Percentiles rank a stretch among this genome's conserved stretches.
Conservation (phyloP, 2,888 invertebrate species). For the Rotaria socialis region DNA sequence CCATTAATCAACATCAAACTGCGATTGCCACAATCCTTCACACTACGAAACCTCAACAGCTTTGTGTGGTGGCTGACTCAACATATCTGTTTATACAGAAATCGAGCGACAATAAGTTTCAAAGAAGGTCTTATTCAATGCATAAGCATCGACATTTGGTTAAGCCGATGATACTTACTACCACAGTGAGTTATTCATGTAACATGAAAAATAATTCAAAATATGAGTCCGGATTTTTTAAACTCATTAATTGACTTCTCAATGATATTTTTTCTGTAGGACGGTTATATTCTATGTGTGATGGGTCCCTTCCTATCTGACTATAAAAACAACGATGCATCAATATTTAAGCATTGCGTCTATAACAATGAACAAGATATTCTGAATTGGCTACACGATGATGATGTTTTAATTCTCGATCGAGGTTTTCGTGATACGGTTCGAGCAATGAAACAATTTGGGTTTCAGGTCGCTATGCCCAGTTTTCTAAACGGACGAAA, state of each 20-base stretch:
- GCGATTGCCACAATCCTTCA: background rate
- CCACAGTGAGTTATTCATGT: background rate
- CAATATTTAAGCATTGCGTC: background rate
- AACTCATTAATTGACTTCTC: no score
- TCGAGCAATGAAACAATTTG: background rate
- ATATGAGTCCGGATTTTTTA: no score
- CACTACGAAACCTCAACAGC: background rate
- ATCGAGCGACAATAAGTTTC: background rate
- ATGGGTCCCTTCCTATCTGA: background rate
- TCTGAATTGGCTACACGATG: background rate
- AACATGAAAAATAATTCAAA: no score
- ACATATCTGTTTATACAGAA: background rate
- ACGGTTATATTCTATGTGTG: background rate
- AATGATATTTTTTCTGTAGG: no score
- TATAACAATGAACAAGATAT: background rate
- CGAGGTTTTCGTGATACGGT: background rate
- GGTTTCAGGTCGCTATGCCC: background rate
- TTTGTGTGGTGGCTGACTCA: background rate
- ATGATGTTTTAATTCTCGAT: background rate
- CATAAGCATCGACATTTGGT: background rate
- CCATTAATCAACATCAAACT: background rate
- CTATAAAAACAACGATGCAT: background rate
- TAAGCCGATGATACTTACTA: background rate
- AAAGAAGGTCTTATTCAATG: background rate
- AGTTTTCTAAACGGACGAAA: background rate